These are phyloP conservation scores for Luperina testacea DNA, from an alignment of 2,888 invertebrate species.

Conservation along the genomic window DNA sequence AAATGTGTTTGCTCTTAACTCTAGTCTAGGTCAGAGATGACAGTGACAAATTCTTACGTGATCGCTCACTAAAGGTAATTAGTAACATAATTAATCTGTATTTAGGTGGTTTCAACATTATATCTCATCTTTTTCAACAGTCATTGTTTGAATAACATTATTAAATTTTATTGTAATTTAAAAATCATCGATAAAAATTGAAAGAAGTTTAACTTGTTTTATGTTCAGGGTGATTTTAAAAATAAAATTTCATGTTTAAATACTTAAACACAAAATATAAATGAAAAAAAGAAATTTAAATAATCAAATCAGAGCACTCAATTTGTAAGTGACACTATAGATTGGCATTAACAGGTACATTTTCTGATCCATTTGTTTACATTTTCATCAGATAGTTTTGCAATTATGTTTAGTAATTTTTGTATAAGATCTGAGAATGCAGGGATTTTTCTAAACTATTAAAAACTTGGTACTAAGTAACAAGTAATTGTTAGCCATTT, in stretches of 20 bases:
- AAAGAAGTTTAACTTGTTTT: not conserved
- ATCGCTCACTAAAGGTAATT: too few relatives aligned
- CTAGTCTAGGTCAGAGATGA: too few relatives aligned
- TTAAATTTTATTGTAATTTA: not conserved
- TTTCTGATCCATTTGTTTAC: not conserved
- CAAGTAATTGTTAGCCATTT: constrained; percentile 12
- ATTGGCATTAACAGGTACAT: not conserved
- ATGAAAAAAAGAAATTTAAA: not conserved
- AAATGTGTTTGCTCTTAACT: too few relatives aligned
- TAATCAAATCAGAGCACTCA: not conserved
- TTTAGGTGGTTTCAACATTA: too few relatives aligned
- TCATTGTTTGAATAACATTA: not conserved
- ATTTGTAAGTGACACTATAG: not conserved
- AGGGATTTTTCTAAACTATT: constrained; percentile 20
- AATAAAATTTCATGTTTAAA: not conserved
- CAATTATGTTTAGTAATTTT: constrained; percentile 7
- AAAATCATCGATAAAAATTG: not conserved
- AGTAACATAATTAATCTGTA: too few relatives aligned
- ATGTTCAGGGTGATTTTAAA: not conserved
- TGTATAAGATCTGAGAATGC: constrained; percentile 1
- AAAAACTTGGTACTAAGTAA: not conserved
- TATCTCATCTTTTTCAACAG: not conserved
- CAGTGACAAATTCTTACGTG: not conserved
- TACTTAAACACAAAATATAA: too few relatives aligned
- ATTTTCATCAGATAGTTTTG: constrained; percentile 10